These are phyloP conservation scores for Tachina grossa DNA, from an alignment of 2,888 invertebrate species.

Conservation along the genomic window DNA sequence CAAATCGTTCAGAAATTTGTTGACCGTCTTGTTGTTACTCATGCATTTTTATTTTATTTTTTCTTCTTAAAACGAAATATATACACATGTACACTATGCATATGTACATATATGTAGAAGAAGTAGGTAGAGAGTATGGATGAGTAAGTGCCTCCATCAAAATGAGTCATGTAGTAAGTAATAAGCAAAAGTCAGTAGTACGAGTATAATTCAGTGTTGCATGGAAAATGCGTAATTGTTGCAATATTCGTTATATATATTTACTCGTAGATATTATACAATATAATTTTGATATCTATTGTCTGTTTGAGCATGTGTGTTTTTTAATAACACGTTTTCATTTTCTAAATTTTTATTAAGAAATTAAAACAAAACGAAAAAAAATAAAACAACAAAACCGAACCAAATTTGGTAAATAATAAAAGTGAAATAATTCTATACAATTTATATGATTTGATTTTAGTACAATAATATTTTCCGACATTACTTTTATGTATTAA, in stretches of 20 bases:
- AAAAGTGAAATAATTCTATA: constrained; percentile 32
- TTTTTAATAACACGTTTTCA: not conserved
- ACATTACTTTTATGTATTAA: no score
- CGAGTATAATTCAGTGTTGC: constrained; percentile 60
- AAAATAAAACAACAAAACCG: not conserved
- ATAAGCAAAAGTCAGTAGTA: constrained; percentile 21
- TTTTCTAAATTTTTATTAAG: constrained; percentile 38
- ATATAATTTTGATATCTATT: constrained; percentile 47
- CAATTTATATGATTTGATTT: constrained; percentile 15
- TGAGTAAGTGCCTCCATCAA: constrained; percentile 17
- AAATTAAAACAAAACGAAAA: constrained; percentile 12
- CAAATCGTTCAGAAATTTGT: constrained; percentile 29
- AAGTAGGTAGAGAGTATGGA: constrained; percentile 12
- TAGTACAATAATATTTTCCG: constrained; percentile 2
- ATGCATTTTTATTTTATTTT: constrained; percentile 7
- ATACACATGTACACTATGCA: not conserved
- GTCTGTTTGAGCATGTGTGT: not conserved
- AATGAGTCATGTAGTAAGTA: constrained; percentile 35
- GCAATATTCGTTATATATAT: constrained; percentile 42
- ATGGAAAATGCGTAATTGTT: constrained; percentile 68
- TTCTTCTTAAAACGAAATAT: not conserved
- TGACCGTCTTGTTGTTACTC: constrained; percentile 43
- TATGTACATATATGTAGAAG: not conserved
- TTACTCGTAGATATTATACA: constrained; percentile 43
- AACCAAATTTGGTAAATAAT: constrained; percentile 51